Evolutionary conservation across 1,140 invertebrate genomes (phyloP).

Genomic region (Acromyrmex charruanus): DNA sequence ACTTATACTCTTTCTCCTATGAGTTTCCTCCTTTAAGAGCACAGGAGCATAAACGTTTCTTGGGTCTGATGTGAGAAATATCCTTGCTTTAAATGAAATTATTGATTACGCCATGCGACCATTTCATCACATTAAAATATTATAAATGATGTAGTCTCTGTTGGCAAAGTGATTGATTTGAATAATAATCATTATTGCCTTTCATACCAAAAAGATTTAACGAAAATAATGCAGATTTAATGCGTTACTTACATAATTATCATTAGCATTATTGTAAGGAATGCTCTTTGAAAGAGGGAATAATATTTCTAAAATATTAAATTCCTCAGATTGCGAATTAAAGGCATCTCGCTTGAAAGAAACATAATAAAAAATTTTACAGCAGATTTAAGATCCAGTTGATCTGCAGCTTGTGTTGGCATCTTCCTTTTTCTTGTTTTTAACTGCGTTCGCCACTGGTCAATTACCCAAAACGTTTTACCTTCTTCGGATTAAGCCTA

Average conservation of each 20-base stretch:
- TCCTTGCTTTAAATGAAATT: conserved; percentile 10
- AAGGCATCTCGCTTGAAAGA: conserved; percentile 24
- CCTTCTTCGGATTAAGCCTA: conserved; percentile 23
- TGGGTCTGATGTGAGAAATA: conserved; percentile 30
- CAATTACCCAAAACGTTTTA: conserved; percentile 38
- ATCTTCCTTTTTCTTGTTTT: conserved; percentile 9
- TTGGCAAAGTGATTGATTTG: not conserved
- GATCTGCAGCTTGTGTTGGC: not conserved
- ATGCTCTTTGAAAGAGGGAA: not conserved
- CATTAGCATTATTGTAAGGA: not conserved
- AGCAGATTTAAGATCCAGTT: conserved; percentile 35
- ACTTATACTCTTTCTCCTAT: conserved; percentile 29
- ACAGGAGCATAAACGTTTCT: conserved; percentile 23
- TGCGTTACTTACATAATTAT: not conserved
- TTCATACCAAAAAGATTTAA: not conserved
- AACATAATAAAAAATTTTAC: conserved; percentile 34
- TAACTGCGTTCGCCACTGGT: not conserved
- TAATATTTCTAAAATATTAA: not conserved
- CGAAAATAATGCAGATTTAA: conserved; percentile 4
- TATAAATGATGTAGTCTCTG: not conserved
- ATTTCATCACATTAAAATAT: not conserved
- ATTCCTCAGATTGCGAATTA: not conserved
- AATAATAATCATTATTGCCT: not conserved
- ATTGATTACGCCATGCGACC: not conserved
- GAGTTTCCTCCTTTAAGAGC: conserved; percentile 6